Evolutionary conservation across 1,140 invertebrate genomes (phyloP), one percentile per base, ranked within the genome.

Genomic region (Proctacanthus coquilletti): DNA sequence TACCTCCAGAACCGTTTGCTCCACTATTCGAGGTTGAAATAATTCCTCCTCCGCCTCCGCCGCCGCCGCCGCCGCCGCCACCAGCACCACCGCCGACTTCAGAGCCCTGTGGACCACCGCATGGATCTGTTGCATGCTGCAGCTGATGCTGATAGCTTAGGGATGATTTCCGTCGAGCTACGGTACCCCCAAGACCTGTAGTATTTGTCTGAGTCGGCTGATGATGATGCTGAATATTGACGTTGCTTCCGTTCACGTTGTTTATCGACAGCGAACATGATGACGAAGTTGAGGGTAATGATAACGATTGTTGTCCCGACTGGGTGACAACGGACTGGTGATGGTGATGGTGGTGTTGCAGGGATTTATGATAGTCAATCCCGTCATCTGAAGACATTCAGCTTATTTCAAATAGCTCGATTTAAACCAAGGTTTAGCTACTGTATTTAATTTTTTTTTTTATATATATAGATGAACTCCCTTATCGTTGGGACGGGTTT

Each of bases 341-440:
- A 15, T 27, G 21, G 8, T 25, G 36, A 4, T n/a, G 20, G n/a
- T 25, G 25, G 8, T 38, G 36, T 17, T 13, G 36, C 25, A 11
- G 20, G 13, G 10, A 15, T 25, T 15, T 25, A 17, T 38, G 36
- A 21, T 38, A 38, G 8, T 25, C 20, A 18, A 27, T 38, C 3
- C 36, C 36, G 25, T 38, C 36, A 18, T 38, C 36, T 13, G 36
- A 27, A 27, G 36, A 38, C 36, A 38, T 38, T 5, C 36, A 25
- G 36, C 10, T 18, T n/a, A 27, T 27, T 17, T 38, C 3, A 10
- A 6, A n/a, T n/a, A n/a, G n/a, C n/a, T n/a, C n/a, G n/a, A n/a
- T n/a, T n/a, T n/a, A n/a, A n/a, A n/a, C n/a, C n/a, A n/a, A n/a
- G n/a, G n/a, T n/a, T n/a, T n/a, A n/a, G n/a, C n/a, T n/a, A n/a